A percentile compares a stretch with the other conserved stretches of the same genome.
phyloP scores from a whole-genome alignment of 2,797 vertebrate genomes.

The Etheostoma nigrum region DNA sequence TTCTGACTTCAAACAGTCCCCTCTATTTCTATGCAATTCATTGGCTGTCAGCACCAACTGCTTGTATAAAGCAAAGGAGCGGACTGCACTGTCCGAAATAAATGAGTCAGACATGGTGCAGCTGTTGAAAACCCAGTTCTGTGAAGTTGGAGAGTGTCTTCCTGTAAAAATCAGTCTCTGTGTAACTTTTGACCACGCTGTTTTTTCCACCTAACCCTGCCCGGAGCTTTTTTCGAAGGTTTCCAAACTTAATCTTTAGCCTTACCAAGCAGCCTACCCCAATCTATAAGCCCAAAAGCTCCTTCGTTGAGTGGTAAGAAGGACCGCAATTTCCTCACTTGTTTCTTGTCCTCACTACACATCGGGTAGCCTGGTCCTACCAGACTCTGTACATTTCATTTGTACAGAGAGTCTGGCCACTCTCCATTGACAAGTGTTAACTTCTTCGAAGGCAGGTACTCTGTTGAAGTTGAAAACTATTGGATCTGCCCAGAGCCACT shows the following conservation, averaged over 20 bases:
- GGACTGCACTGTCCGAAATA: neutral
- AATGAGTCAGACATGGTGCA: conserved; percentile 6
- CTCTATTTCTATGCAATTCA: conserved; percentile 1
- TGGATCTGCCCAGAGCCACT: too few relatives aligned
- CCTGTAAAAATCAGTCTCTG: conserved; percentile 8
- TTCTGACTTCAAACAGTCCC: neutral
- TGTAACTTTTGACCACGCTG: conserved; percentile 26
- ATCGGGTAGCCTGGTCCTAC: neutral
- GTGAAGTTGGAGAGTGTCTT: neutral
- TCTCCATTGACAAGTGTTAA: too few relatives aligned
- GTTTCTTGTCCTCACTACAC: conserved; percentile 8
- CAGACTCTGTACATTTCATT: too few relatives aligned
- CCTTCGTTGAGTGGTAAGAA: conserved; percentile 21
- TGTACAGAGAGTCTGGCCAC: too few relatives aligned
- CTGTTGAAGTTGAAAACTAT: too few relatives aligned
- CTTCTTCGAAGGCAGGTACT: too few relatives aligned
- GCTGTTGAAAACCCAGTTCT: conserved; percentile 3
- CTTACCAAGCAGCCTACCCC: conserved; percentile 3
- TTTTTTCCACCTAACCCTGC: neutral
- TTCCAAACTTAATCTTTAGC: conserved; percentile 18
- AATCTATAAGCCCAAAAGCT: conserved; percentile 29
- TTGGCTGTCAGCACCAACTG: neutral
- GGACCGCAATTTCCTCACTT: neutral
- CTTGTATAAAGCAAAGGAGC: neutral
- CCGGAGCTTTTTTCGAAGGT: conserved; percentile 2